Evolutionary conservation across 64 coral and sea anemone species (phyloP), one percentile per base, ranked within the genome.

Genomic region (Stichodactyla mertensii): DNA sequence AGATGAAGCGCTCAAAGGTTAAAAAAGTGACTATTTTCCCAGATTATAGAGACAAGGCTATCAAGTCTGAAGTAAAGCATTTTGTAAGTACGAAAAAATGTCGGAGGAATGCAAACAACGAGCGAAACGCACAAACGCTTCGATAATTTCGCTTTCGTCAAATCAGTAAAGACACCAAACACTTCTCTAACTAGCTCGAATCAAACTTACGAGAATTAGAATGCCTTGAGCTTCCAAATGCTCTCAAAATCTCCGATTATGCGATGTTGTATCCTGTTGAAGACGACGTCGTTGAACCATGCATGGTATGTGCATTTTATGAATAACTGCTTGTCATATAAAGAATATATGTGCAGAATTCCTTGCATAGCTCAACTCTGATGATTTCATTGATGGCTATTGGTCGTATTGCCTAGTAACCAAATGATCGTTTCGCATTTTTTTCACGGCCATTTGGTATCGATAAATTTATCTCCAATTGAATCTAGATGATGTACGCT

Each of bases 281-380:
- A 81, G 53, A 81, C 4, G 78, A 53, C 15, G 83, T 31, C 56
- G 20, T 36, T 85, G 22, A 85, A 59, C 55, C 12, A 85, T 64
- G 83, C 56, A 31, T 61, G 83, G 55, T 85, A 85, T 85, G 83
- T 61, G 52, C 83, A 64, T 85, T 85, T 20, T 64, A 85, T 85
- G 83, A 85, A 85, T 85, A 85, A 15, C 82, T 16, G 4, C 4
- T 56, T 59, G 78, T 81, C 31, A 62, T 51, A 85, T 85, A 19
- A 20, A 45, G 11, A 64, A 85, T 26, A 85, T 85, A 88, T 82
- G 61, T 92, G 70, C 52, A 74, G 45, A 82, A 92, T 92, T 51
- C 90, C 90, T 55, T 20, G 55, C 90, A 92, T 92, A 92, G 61
- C 85, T 85, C 31, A 82, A 83, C 85, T 83, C 61, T 83, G 85